phyloP scores from a whole-genome alignment of 64 coral and sea anemone genomes.

The Trachythela sp. region DNA sequence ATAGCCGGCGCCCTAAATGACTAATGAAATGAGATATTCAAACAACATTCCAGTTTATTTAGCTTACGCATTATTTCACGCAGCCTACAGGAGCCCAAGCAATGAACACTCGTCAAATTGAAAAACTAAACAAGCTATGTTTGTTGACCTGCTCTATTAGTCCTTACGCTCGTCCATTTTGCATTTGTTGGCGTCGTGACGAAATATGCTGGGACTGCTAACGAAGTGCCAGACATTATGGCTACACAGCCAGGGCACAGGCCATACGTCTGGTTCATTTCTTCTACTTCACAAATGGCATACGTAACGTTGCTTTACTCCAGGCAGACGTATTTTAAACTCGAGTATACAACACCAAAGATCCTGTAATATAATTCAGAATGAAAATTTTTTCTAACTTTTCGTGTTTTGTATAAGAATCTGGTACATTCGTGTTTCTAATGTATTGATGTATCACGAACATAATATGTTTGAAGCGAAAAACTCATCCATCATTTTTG shows the following conservation, averaged over 20 bases:
- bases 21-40: conserved; percentile 28
- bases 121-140: background rate
- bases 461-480: background rate
- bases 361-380: background rate
- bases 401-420: background rate
- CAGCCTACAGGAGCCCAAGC: background rate
- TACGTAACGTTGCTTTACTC: background rate
- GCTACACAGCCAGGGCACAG: background rate
- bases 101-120: background rate
- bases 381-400: background rate
- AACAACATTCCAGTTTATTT: conserved; percentile 11
- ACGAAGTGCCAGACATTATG: conserved; percentile 26
- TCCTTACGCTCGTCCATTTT: background rate
- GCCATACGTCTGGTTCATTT: background rate
- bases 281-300: background rate
- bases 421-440: background rate
- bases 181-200: background rate
- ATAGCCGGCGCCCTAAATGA: conserved; percentile 9
- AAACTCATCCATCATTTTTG: conserved; percentile 30
- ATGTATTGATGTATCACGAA: background rate
- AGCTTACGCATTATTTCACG: background rate
- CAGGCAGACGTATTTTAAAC: background rate
- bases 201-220: background rate
- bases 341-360: background rate
- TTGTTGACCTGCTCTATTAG: background rate